A percentile compares a stretch with the other conserved stretches of the same genome.
Evolutionary conservation across 2,797 vertebrate genomes (phyloP).

Genomic region (Cephalopachus bancanus): DNA sequence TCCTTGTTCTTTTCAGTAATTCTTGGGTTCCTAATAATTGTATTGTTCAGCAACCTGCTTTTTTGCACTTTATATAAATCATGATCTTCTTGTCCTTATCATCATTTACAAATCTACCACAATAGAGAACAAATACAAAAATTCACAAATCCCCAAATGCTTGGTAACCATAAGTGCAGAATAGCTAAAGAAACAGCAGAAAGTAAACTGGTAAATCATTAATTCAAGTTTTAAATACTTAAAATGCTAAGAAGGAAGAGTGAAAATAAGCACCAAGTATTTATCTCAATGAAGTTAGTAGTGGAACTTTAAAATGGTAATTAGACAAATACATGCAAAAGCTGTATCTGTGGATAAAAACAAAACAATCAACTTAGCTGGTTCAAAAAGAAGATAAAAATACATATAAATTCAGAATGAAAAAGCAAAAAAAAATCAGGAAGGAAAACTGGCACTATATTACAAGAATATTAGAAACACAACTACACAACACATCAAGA

Average conservation of each 20-base stretch:
- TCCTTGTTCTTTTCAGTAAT: slow-evolving; percentile 4
- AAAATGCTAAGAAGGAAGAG: background rate
- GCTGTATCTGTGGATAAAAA: background rate
- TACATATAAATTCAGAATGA: background rate
- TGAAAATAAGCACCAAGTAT: background rate
- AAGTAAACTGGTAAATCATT: slow-evolving; percentile 1
- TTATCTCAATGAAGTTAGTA: background rate
- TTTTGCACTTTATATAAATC: background rate
- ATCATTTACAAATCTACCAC: background rate
- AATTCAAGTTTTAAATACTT: background rate
- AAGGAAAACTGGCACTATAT: background rate
- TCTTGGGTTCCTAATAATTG: slow-evolving; percentile 26
- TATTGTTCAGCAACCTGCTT: background rate
- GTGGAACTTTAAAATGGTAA: slow-evolving; percentile 12
- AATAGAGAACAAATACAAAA: background rate
- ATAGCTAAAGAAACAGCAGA: background rate
- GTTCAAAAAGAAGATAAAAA: background rate
- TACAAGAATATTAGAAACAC: slow-evolving; percentile 26
- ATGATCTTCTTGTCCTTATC: background rate
- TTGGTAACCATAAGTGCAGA: background rate
- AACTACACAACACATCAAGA: background rate
- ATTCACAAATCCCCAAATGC: background rate
- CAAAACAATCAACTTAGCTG: background rate
- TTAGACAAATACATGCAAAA: background rate
- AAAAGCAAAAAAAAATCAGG: background rate